A percentile compares a stretch with the other conserved stretches of the same genome.
Evolutionary conservation across 2,888 invertebrate species (phyloP).

Genomic region (Petrolisthes manimaculis): DNA sequence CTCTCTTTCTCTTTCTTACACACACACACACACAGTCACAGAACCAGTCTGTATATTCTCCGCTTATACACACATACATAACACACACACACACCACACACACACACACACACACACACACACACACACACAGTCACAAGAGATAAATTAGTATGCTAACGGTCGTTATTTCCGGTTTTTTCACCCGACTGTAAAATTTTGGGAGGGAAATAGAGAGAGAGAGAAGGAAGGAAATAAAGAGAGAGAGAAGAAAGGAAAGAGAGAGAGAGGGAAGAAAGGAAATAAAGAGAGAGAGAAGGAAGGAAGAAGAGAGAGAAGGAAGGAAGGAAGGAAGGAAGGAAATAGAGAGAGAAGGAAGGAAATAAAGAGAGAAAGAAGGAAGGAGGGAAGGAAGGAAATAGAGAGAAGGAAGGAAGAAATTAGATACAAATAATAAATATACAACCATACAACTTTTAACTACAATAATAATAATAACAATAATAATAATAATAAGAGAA

Average conservation of each 20-base stretch:
- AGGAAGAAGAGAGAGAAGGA: background rate
- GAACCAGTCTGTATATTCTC: no score
- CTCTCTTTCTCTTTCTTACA: background rate
- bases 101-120: background rate
- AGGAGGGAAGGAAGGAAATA: background rate
- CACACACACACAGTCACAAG: no score
- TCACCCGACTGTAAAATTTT: no score
- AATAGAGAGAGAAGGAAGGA: background rate
- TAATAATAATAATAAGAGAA: background rate
- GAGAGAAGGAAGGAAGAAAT: background rate
- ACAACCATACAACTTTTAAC: no score
- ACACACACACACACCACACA: no score
- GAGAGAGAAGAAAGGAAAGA: background rate
- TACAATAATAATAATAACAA: no score
- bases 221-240: background rate
- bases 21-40: background rate
- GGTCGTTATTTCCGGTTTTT: no score
- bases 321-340: background rate
- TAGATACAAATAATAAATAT: background rate
- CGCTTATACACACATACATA: no score
- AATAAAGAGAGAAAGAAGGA: background rate
- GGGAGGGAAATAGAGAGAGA: background rate
- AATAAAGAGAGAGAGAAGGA: conserved; percentile 2
- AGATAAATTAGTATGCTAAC: no score
- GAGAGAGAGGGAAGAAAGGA: background rate